Evolutionary conservation across 2,113 vertebrate species (phyloP).

Genomic region (Labeo catla): DNA sequence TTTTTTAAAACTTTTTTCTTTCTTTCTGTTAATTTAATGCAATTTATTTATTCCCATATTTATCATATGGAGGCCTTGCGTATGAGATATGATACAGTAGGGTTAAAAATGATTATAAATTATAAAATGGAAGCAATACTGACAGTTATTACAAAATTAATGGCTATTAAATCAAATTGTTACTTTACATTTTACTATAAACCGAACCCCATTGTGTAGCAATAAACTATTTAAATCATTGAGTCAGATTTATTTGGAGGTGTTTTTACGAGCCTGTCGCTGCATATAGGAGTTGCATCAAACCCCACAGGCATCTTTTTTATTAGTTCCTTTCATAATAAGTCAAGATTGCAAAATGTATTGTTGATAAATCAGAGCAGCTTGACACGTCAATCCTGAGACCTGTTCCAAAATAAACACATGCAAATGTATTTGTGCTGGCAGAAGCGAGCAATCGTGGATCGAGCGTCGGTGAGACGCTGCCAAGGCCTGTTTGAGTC

Average conservation of each 20-base stretch:
- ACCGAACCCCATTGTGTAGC: neutral
- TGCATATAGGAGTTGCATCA: neutral
- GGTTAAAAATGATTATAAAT: too few relatives aligned
- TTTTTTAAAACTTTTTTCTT: too few relatives aligned
- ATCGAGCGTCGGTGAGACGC: too few relatives aligned
- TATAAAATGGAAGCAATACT: too few relatives aligned
- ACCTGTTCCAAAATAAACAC: neutral
- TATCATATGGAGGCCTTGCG: too few relatives aligned
- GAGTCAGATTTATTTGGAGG: neutral
- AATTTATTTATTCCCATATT: too few relatives aligned
- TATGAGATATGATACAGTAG: too few relatives aligned
- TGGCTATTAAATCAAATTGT: too few relatives aligned
- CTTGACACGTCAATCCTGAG: too few relatives aligned
- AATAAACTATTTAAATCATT: neutral
- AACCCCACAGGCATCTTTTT: neutral
- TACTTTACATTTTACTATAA: too few relatives aligned
- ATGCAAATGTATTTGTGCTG: neutral
- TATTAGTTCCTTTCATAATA: neutral
- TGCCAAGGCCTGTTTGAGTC: neutral
- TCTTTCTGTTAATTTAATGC: too few relatives aligned
- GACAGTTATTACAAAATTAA: too few relatives aligned
- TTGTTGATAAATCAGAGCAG: neutral
- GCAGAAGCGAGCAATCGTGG: neutral
- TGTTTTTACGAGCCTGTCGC: neutral
- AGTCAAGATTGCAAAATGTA: neutral